Evolutionary conservation across 2,888 invertebrate genomes (phyloP).

Genomic region (Chloroclysta siterata): DNA sequence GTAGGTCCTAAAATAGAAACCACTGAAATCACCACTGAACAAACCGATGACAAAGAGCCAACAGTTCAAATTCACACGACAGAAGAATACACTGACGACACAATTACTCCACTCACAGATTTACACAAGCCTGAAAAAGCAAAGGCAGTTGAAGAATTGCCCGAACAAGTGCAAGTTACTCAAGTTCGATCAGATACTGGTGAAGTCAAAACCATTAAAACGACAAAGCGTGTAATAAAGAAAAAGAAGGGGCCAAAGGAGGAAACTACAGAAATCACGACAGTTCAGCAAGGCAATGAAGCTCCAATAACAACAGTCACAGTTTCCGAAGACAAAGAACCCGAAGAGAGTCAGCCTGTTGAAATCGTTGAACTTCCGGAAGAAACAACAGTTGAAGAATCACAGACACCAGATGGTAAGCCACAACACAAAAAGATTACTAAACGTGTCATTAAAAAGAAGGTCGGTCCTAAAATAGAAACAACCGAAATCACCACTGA

Average conservation of each 20-base stretch:
- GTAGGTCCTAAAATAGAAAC: constrained; percentile 9
- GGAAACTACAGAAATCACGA: constrained; percentile 46
- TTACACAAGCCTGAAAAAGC: background rate
- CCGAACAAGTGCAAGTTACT: background rate
- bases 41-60: background rate
- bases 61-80: constrained; percentile 1
- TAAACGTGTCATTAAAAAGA: constrained; percentile 41
- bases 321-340: constrained; percentile 49
- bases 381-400: constrained; percentile 43
- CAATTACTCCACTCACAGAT: background rate
- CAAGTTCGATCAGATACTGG: constrained; percentile 52
- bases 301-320: constrained; percentile 30
- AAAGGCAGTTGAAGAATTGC: background rate
- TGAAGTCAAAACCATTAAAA: constrained; percentile 39
- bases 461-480: constrained; percentile 61
- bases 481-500: constrained; percentile 57
- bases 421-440: constrained; percentile 43
- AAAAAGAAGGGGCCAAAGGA: constrained; percentile 48
- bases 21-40: constrained; percentile 2
- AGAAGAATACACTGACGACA: constrained; percentile 5
- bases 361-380: constrained; percentile 50
- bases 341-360: constrained; percentile 22
- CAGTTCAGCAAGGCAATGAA: constrained; percentile 38
- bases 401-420: constrained; percentile 45
- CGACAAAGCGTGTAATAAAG: constrained; percentile 54